Base-by-base conservation (phyloP, 2,797 vertebrate genomes). In the Geotrypetes seraphini region DNA sequence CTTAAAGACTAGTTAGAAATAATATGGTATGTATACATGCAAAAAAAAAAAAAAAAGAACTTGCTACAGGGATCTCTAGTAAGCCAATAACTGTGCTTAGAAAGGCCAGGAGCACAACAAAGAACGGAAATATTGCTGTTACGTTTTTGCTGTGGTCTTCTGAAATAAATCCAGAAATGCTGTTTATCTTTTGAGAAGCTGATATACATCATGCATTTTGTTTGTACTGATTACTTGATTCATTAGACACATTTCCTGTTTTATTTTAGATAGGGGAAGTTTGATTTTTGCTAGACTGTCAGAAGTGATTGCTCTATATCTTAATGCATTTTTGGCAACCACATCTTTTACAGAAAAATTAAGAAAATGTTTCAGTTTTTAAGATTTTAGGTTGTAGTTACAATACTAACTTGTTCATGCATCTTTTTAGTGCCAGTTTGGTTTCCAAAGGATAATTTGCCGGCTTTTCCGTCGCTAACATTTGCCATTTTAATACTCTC, bases 321-420 rank as follows among this genome's bases (percentile, higher is more conserved):
- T 10, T 16, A 23, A 7, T 17, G 18, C 29, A 25, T 22, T 39
- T 39, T 22, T 7, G 23, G 32, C 12, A 12, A 13, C 23, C 13
- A 8, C 30, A 8, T 8, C 13, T 36, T 28, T 36, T 51, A 16
- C 28, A 8, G 3, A 30, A 11, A 34, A 39, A 22, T 12, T 16
- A 22, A 38, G 16, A 41, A 25, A 17, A 31, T 36, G 18, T 45
- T 30, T 38, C 48, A 28, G 8, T 13, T 33, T 35, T 15, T 30
- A 12, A 28, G 9, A 26, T 8, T 16, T 23, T 15, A 7, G 21
- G 27, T 12, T 30, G 5, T 27, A 15, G 33, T 18, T 12, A 19
- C 46, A 12, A 6, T 25, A 19, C 39, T 40, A 22, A 10, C 19
- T 33, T 29, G 5, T 12, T 20, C 8, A n/a, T 40, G 32, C 18